Evolutionary conservation across 2,888 invertebrate species (phyloP).

Genomic region (Koerneria pararmatus): DNA sequence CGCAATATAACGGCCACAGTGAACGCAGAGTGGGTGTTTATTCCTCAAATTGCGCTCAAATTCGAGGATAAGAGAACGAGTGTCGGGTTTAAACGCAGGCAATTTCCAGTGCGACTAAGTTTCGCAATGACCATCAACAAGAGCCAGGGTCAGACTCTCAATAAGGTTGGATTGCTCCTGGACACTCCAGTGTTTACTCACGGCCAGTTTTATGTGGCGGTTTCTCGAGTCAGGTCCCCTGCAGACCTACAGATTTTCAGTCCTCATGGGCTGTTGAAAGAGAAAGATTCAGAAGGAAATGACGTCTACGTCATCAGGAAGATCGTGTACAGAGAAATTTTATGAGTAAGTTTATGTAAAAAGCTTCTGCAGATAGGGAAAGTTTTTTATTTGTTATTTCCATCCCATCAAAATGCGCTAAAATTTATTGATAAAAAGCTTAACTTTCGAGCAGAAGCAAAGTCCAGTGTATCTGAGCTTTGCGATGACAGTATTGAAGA

Average conservation of each 20-base stretch:
- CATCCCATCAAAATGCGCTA: no score
- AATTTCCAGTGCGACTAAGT: slow-evolving; percentile 6
- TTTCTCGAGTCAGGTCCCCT: slow-evolving; percentile 28
- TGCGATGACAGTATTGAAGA: no score
- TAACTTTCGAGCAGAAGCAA: no score
- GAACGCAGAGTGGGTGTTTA: background rate
- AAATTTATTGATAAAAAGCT: no score
- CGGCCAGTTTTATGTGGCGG: slow-evolving; percentile 39
- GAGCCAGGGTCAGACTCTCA: slow-evolving; percentile 7
- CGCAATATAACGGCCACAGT: background rate
- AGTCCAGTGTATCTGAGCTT: no score
- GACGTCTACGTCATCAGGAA: no score
- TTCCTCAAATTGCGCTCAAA: background rate
- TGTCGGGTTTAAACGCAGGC: background rate
- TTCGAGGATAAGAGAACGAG: background rate
- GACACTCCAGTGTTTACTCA: slow-evolving; percentile 27
- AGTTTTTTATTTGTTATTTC: no score
- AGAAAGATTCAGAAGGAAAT: no score
- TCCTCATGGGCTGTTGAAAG: no score
- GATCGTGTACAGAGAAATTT: no score
- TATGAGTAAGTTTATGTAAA: no score
- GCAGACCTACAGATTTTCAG: slow-evolving; percentile 9
- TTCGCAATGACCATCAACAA: slow-evolving; percentile 13
- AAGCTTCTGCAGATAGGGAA: no score
- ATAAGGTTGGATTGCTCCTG: slow-evolving; percentile 5